phyloP scores from a whole-genome alignment of 2,113 vertebrate species.

The Ahaetulla prasina region DNA sequence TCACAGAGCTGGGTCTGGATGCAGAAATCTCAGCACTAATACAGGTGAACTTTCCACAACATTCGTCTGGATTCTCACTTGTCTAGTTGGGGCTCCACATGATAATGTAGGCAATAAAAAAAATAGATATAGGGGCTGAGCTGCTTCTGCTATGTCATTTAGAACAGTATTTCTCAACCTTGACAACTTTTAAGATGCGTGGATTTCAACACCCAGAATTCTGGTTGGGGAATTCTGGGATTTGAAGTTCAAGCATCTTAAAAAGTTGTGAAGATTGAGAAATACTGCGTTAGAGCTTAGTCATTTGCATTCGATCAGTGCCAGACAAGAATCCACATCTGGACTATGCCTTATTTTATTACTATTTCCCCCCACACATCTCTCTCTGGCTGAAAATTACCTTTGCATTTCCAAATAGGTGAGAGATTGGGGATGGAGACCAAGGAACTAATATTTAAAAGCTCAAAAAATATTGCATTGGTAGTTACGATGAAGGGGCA shows the following conservation, averaged over 20 bases:
- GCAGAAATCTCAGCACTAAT: background rate
- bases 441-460: background rate
- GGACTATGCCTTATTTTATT: background rate
- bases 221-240: background rate
- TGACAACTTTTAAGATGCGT: too few species aligned
- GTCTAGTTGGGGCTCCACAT: background rate
- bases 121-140: too few species aligned
- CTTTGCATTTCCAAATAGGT: background rate
- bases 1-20: background rate
- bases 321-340: background rate
- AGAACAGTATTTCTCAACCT: background rate
- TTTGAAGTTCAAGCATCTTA: background rate
- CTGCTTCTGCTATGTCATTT: background rate
- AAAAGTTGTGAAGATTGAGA: background rate
- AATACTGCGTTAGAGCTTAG: background rate
- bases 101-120: background rate
- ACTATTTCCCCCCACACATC: background rate
- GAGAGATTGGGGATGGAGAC: background rate
- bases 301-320: background rate
- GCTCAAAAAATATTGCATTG: background rate
- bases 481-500: background rate
- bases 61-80: background rate
- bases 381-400: background rate
- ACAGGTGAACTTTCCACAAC: background rate
- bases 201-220: too few species aligned